Evolutionary conservation across 2,797 vertebrate species (phyloP), one percentile per base, ranked within the genome.

Genomic region (Megaceryle alcyon): DNA sequence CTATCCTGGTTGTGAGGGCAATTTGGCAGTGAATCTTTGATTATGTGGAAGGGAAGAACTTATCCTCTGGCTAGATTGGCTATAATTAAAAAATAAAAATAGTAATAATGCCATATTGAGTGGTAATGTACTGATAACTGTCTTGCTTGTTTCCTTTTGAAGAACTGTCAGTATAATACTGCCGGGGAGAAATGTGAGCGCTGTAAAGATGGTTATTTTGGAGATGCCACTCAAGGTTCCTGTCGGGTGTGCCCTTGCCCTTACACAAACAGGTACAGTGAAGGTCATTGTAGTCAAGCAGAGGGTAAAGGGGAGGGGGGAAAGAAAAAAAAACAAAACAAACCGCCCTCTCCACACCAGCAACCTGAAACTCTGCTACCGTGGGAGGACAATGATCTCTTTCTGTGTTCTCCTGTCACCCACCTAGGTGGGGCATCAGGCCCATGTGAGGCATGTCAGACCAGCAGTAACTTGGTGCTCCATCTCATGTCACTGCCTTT

Each of bases 131-230:
- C 35, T 91, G 11, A 51, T 96, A 86, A 97, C 60, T 91, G 18
- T 91, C 66, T 93, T 73, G 8, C 59, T 96, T 44, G 1, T 96
- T 76, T 96, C 43, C 41, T 83, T 97, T 95, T 93, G 83, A 96
- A 99, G 99, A 98, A 98, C 94, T 99, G 99, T 93, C 97, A 97
- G 83, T 97, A 98, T 90, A 98, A 99, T 97, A 99, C 99, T 7
- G 98, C 98, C 4, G 99, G 99, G 23, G 98, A 99, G 26, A 97
- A 97, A 86, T 99, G 99, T 93, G 99, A 99, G 35, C 98, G 31
- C 80, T 99, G 99, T 97, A 98, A 98, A 96, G 99, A 99, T 4
- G 99, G 99, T 83, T 98, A 99, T 97, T 99, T 98, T 72, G 98
- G 98, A 73, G 98, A 98, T 21, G 98, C 98, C 3, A 95, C 96